Evolutionary conservation across 2,888 invertebrate species (phyloP), one percentile per base, ranked within the genome.

Genomic region (Protophormia terraenovae): DNA sequence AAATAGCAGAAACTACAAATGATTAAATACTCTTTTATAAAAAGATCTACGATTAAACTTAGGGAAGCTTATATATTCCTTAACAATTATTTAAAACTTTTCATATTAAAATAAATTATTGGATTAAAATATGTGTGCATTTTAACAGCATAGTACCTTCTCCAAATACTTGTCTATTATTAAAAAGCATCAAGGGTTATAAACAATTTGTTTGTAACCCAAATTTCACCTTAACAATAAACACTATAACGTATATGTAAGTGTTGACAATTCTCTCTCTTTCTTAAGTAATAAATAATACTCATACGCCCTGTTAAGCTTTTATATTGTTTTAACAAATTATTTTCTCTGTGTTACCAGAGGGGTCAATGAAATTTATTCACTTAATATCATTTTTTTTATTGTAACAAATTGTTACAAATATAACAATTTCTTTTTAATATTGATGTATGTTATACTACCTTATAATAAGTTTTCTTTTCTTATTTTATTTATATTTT

Each of bases 401-500:
- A 27, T 41, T 47, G 16, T 47, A 78, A 38, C 19, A 66, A 75
- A 38, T 60, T 81, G 66, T 58, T 35, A 50, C 45, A 58, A 58
- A 81, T 66, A 47, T 66, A 29, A 3, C 24, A 38, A 27, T 4
- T 5, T 14, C 1, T 12, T 24, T 73, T 66, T 80, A 55, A 55
- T 73, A 77, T 77, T 58, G 67, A 69, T 69, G 77, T 47, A 64
- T 72, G 60, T n/a, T 27, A 62, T 32, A 24, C 14, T 47, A 35
- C n/a, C 35, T 80, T 32, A n/a, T 72, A 72, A 72, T 35, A 80
- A 80, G 72, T 80, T 80, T 79, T 64, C 38, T 50, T 71, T 58
- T 24, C 47, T 69, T 14, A 8, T 55, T 55, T 29, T 55, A 24
- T 77, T 64, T 64, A 22, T 64, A 69, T 55, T 45, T 66, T 72